These are phyloP conservation scores for Gandaritis pyraliata DNA, from an alignment of 2,888 invertebrate species.

Conservation along the genomic window DNA sequence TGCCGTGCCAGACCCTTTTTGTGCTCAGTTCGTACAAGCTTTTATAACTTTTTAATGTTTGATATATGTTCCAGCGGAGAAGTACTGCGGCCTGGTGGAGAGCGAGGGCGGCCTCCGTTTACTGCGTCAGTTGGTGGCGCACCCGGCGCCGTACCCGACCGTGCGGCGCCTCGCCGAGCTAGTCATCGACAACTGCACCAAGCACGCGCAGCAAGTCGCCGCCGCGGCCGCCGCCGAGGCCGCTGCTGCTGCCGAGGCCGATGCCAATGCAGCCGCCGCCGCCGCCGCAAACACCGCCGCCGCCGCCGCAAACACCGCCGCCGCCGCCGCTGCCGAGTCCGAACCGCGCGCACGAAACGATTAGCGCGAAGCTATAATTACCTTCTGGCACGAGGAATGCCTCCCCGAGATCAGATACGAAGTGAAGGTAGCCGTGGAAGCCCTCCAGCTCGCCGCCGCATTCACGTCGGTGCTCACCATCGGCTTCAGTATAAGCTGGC, in stretches of 20 bases:
- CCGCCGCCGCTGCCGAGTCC: conserved; percentile 12
- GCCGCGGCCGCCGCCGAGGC: conserved; percentile 8
- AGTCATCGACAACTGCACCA: conserved; percentile 87
- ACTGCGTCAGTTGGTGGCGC: conserved; percentile 86
- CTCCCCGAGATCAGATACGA: conserved; percentile 12
- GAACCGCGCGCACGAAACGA: conserved; percentile 49
- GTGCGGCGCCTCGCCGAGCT: conserved; percentile 88
- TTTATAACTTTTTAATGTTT: too few species aligned
- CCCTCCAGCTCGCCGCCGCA: not conserved
- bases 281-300: conserved; percentile 19
- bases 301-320: conserved; percentile 20
- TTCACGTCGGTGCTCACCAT: conserved; percentile 1
- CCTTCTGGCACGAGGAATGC: conserved; percentile 42
- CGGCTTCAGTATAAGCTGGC: conserved; percentile 2
- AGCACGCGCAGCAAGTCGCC: conserved; percentile 44
- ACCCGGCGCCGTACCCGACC: conserved; percentile 85
- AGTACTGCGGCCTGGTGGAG: conserved; percentile 95
- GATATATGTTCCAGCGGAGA: conserved; percentile 89
- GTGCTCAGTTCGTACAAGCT: too few species aligned
- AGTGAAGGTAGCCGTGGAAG: not conserved
- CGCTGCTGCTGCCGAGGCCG: not conserved
- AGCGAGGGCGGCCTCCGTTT: conserved; percentile 93
- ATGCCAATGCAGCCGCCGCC: not conserved
- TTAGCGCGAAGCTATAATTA: conserved; percentile 62
- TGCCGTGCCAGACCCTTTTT: too few species aligned